phyloP scores from a whole-genome alignment of 2,797 vertebrate species.

The Notolabrus celidotus region DNA sequence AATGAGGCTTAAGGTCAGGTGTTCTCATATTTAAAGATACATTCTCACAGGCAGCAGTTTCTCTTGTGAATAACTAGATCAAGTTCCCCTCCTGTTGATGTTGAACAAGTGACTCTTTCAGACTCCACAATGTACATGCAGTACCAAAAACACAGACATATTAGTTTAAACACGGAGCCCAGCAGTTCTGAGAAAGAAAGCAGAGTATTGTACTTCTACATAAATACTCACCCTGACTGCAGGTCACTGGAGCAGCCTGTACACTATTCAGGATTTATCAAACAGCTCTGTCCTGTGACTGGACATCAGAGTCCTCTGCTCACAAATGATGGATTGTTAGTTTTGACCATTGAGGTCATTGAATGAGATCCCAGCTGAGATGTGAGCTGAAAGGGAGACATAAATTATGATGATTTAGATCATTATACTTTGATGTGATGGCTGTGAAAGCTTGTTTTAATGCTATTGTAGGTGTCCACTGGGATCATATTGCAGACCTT shows the following conservation, averaged over 20 bases:
- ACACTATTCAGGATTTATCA: conserved; percentile 20
- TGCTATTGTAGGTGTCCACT: too few relatives aligned
- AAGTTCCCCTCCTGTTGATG: conserved; percentile 31
- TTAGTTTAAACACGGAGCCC: conserved; percentile 53
- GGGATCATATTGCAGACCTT: too few relatives aligned
- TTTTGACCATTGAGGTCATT: background rate
- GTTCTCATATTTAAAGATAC: conserved; percentile 20
- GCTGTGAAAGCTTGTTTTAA: too few relatives aligned
- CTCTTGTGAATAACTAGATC: conserved; percentile 31
- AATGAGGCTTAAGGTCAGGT: conserved; percentile 40
- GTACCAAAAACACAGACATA: conserved; percentile 61
- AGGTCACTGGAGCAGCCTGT: conserved; percentile 22
- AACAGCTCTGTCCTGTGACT: conserved; percentile 53
- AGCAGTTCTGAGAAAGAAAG: conserved; percentile 61
- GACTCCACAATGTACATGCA: conserved; percentile 6
- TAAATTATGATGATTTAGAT: background rate
- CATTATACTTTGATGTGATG: background rate
- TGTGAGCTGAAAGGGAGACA: background rate
- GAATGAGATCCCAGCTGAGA: background rate
- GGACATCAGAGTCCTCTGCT: conserved; percentile 3
- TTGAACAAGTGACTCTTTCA: conserved; percentile 47
- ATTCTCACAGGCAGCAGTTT: conserved; percentile 27
- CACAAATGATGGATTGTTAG: background rate
- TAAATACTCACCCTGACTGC: conserved; percentile 50
- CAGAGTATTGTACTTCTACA: conserved; percentile 63